Base-by-base conservation (phyloP, 2,888 invertebrate species). In the Epsilonema sp. region DNA sequence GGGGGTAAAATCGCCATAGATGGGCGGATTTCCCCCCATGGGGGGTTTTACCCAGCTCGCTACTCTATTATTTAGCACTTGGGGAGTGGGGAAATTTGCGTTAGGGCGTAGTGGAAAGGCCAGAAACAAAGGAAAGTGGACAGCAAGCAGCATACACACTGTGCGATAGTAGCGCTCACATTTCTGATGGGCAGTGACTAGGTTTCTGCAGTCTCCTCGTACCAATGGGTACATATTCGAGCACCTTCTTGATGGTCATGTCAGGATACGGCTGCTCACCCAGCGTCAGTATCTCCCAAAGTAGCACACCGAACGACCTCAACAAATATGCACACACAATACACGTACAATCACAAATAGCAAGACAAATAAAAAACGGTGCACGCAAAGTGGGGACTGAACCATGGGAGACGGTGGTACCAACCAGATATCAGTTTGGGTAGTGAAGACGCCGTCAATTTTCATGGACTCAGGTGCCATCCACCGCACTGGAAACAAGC, bases 221-320 rank as follows among this genome's bases (percentile, higher is more conserved):
- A 1, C 89, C 87, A 2, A 78, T 77, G 52, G 84, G 75, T 8
- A 94, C 87, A 65, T 82, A 83, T 56, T 82, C 78, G 49, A 90
- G 70, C 24, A 94, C 92, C 65, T 92, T 87, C 16, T 82, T 73
- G 70, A 94, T 92, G 49, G 81, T 82, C 52, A 83, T 75, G 11
- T 86, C 87, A 4, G 84, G 86, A 69, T 97, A 97, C 0, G 97
- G 97, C 64, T 90, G 87, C 63, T 89, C 85, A 0, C 94, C 94
- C 44, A 94, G 69, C 0, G 92, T 86, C 63, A 94, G 76, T 42
- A 94, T 84, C 73, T 97, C 97, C 90, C 92, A 94, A 63, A 90
- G 76, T 2, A 94, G 71, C 0, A 94, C 69, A 38, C 71, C 71
- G 61, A 69, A 73, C 3, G 72, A 66, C 70, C 70, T 70, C 50